A percentile compares a stretch with the other conserved stretches of the same genome.
These are phyloP conservation scores for Microplitis manilae DNA, from an alignment of 2,888 invertebrate species.

Conservation along the genomic window DNA sequence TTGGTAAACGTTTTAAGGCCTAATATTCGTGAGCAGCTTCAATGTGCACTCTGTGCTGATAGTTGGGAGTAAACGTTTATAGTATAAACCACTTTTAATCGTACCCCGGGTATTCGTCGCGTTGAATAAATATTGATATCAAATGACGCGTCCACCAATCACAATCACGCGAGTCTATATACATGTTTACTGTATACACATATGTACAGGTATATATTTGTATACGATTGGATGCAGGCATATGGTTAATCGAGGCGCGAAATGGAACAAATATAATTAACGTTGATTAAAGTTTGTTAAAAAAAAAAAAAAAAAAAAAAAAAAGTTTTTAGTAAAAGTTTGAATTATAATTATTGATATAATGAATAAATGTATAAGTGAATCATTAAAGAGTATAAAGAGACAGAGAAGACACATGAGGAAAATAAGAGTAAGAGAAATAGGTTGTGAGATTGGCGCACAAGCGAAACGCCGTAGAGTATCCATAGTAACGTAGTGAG, in stretches of 20 bases:
- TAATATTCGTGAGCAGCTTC: conserved; percentile 25
- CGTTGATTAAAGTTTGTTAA: background rate
- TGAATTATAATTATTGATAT: background rate
- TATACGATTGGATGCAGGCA: background rate
- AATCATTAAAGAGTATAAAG: conserved; percentile 45
- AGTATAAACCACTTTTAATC: conserved; percentile 69
- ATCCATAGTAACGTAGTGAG: conserved; percentile 75
- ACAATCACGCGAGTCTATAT: conserved; percentile 22
- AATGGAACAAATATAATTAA: background rate
- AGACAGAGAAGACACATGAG: conserved; percentile 10
- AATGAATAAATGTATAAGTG: conserved; percentile 11
- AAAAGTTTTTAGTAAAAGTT: background rate
- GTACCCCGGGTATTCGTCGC: conserved; percentile 64
- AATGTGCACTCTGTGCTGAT: conserved; percentile 32
- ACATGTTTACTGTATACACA: conserved; percentile 24
- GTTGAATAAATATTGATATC: conserved; percentile 70
- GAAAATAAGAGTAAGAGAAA: conserved; percentile 25
- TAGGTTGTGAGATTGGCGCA: conserved; percentile 47
- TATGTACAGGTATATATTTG: conserved; percentile 19
- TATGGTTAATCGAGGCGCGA: background rate
- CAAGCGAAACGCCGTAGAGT: conserved; percentile 58
- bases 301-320: background rate
- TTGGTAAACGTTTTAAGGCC: conserved; percentile 25
- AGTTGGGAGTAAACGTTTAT: conserved; percentile 65
- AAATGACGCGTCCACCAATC: conserved; percentile 65